phyloP scores from a whole-genome alignment of 1,140 invertebrate species.

The Vanessa tameamea region DNA sequence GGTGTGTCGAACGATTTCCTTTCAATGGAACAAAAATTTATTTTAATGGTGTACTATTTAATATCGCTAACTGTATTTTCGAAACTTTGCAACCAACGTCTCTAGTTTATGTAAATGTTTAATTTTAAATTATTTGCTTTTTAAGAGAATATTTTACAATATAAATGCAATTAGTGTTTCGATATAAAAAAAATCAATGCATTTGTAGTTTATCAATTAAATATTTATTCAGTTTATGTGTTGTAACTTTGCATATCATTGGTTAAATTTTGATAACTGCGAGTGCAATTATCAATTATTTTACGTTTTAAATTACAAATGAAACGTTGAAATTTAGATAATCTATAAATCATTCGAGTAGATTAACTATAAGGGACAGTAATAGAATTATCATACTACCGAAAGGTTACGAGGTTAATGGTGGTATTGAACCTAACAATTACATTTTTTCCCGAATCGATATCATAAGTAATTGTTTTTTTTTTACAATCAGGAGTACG shows the following conservation, averaged over 20 bases:
- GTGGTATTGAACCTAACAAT: slow-evolving; percentile 34
- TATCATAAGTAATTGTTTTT: slow-evolving; percentile 56
- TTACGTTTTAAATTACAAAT: not conserved
- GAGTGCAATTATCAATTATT: too few species aligned
- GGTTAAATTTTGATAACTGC: too few species aligned
- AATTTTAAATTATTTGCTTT: too few species aligned
- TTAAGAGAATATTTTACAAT: too few species aligned
- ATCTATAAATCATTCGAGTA: slow-evolving; percentile 1
- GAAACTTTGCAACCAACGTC: too few species aligned
- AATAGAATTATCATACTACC: slow-evolving; percentile 18
- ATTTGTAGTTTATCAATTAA: too few species aligned
- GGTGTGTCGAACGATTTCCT: slow-evolving; percentile 14
- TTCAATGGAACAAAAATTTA: not conserved
- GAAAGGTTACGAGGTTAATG: slow-evolving; percentile 32
- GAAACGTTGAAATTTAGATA: not conserved
- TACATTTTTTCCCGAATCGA: slow-evolving; percentile 44
- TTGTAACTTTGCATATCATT: too few species aligned
- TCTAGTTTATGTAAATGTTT: too few species aligned
- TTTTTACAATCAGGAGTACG: slow-evolving; percentile 35
- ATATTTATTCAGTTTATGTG: too few species aligned
- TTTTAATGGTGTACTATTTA: not conserved
- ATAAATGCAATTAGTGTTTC: too few species aligned
- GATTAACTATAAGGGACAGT: slow-evolving; percentile 14
- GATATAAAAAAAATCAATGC: too few species aligned
- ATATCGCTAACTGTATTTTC: too few species aligned